Conservation (phyloP, 2,888 invertebrate genomes). For the Ennomos fuscantarius region DNA sequence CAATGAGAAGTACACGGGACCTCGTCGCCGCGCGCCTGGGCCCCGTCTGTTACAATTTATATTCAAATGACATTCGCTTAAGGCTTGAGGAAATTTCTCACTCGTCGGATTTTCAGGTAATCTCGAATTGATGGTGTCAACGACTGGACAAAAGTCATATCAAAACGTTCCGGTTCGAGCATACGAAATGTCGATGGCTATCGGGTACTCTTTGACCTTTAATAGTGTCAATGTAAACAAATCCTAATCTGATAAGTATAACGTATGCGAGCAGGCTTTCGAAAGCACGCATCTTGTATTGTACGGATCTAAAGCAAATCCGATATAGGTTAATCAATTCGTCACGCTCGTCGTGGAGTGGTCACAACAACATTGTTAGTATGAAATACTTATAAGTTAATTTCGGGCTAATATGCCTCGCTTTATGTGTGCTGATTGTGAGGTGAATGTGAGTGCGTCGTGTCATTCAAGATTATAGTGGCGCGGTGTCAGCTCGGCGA, state of each 20-base stretch:
- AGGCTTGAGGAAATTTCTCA: conserved; percentile 78
- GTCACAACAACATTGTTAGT: conserved; percentile 53
- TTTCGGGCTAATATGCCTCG: conserved; percentile 50
- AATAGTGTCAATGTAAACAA: conserved; percentile 43
- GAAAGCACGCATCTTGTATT: conserved; percentile 38
- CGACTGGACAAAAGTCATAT: conserved; percentile 59
- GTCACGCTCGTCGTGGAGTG: conserved; percentile 47
- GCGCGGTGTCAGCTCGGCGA: conserved; percentile 43
- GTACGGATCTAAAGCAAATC: conserved; percentile 37
- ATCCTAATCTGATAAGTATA: conserved; percentile 44
- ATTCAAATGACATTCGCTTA: conserved; percentile 83
- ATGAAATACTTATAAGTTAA: conserved; percentile 53
- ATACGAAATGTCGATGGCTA: conserved; percentile 45
- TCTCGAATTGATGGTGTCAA: conserved; percentile 76
- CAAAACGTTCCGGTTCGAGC: conserved; percentile 53
- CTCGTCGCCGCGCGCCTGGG: conserved; percentile 53
- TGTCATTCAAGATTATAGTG: conserved; percentile 77
- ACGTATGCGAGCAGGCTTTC: conserved; percentile 41
- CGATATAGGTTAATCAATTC: conserved; percentile 46
- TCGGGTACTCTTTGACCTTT: conserved; percentile 48
- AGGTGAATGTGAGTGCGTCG: conserved; percentile 44
- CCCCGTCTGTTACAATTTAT: conserved; percentile 77
- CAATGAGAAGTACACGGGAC: conserved; percentile 76
- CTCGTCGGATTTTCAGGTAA: conserved; percentile 81
- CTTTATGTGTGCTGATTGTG: conserved; percentile 58